Evolutionary conservation across 2,888 invertebrate species (phyloP), one percentile per base, ranked within the genome.

Genomic region (Creontiades dilutus): DNA sequence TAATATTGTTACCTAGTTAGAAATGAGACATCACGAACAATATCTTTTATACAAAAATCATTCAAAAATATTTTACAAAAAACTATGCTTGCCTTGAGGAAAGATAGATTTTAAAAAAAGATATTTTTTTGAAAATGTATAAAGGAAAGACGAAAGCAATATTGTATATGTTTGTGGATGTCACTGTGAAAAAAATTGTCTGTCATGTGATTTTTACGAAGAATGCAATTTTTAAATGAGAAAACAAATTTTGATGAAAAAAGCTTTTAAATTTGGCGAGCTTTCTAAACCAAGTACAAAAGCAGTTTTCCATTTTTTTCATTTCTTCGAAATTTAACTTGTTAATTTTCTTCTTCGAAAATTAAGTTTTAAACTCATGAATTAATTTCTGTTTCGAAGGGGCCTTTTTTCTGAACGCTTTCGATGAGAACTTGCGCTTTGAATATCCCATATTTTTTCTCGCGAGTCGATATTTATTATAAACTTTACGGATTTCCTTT

Each of bases 81-180:
- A 88, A 81, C 89, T 89, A 82, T 89, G 91, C 92, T 92, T 92
- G 91, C 92, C 92, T 92, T 91, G 91, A 89, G 89, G 91, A 91
- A 91, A 86, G 88, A 88, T 88, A 91, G 91, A 91, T 91, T 91
- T 90, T 86, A 86, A 84, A 90, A 90, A 90, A 90, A 90, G 68
- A 68, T 68, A 91, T 91, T 90, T 91, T 91, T 90, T 91, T 91
- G 87, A 91, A 90, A 90, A 90, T 90, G 90, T 91, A 91, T 91
- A 91, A 92, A 91, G 90, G 87, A 61, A 85, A 90, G 90, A 91
- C 87, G 90, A 90, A 92, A 92, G 91, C 92, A 92, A 91, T 92
- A 91, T 91, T 90, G 87, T 89, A 85, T 85, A 90, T 90, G 90
- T 91, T 91, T 90, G 89, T 90, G 75, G 89, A 89, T 89, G 90